Percentiles rank a stretch among this genome's conserved stretches.
These are phyloP conservation scores for Oligia strigilis DNA, from an alignment of 2,888 invertebrate species.

Conservation along the genomic window DNA sequence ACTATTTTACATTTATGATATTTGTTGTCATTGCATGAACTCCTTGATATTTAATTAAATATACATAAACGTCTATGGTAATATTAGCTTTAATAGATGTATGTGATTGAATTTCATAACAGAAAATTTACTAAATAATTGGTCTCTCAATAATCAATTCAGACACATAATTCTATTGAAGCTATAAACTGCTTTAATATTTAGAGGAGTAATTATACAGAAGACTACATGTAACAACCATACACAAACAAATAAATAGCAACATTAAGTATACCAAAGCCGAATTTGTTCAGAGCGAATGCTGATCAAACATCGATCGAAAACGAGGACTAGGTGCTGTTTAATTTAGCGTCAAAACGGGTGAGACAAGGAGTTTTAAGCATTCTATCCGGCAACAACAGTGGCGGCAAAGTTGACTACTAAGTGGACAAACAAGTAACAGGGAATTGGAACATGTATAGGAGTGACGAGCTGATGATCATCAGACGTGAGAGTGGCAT, in stretches of 20 bases:
- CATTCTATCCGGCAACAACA: constrained; percentile 45
- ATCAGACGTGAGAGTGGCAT: constrained; percentile 58
- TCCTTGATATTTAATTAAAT: constrained; percentile 50
- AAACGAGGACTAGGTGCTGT: constrained; percentile 34
- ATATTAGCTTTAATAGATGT: constrained; percentile 51
- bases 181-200: constrained; percentile 36
- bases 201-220: constrained; percentile 44
- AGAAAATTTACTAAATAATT: constrained; percentile 56
- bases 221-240: constrained; percentile 63
- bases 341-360: constrained; percentile 36
- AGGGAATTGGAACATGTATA: constrained; percentile 38
- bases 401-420: constrained; percentile 40
- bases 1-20: constrained; percentile 67
- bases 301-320: constrained; percentile 41
- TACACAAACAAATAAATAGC: constrained; percentile 66
- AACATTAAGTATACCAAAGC: constrained; percentile 66
- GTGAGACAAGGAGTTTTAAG: constrained; percentile 13
- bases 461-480: not conserved
- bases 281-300: constrained; percentile 62
- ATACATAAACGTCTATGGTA: constrained; percentile 28
- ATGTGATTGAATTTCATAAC: constrained; percentile 47
- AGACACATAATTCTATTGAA: constrained; percentile 50
- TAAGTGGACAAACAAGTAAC: constrained; percentile 28
- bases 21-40: constrained; percentile 55
- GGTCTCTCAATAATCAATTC: constrained; percentile 51